These are phyloP conservation scores for Chironomus tepperi DNA, from an alignment of 1,140 invertebrate species.

Conservation along the genomic window DNA sequence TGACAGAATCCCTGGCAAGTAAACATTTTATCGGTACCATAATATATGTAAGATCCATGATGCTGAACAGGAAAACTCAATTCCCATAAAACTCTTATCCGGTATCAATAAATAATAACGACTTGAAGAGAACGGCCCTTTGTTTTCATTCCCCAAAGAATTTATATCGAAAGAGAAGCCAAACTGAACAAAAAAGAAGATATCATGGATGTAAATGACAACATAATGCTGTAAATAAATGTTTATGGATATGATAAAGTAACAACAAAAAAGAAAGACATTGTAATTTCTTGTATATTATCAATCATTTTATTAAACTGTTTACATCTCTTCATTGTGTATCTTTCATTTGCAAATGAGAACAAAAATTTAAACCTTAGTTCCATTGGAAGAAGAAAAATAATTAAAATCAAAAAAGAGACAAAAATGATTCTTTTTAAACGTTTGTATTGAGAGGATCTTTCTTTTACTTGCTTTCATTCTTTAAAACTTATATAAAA, in stretches of 20 bases:
- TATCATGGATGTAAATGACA: background rate
- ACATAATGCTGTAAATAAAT: no score
- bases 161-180: no score
- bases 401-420: background rate
- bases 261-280: background rate
- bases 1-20: no score
- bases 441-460: background rate
- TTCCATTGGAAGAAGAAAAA: constrained; percentile 1
- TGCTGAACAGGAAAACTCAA: no score
- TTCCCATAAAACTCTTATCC: no score
- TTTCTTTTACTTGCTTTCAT: background rate
- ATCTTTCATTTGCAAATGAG: background rate
- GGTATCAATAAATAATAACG: no score
- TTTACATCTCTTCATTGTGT: constrained; percentile 4
- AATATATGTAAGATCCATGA: no score
- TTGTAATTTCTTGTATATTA: background rate
- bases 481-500: constrained; percentile 4
- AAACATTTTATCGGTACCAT: no score
- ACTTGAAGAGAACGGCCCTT: no score
- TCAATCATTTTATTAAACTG: constrained; percentile 14
- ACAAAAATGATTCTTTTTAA: background rate
- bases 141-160: no score
- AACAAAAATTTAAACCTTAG: background rate
- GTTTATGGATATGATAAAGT: background rate
- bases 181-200: background rate